These are phyloP conservation scores for Aurelia aurita complex sp. Pacific DNA, from an alignment of 30 jellyfish, hydroid and myxozoan species.

Conservation along the genomic window DNA sequence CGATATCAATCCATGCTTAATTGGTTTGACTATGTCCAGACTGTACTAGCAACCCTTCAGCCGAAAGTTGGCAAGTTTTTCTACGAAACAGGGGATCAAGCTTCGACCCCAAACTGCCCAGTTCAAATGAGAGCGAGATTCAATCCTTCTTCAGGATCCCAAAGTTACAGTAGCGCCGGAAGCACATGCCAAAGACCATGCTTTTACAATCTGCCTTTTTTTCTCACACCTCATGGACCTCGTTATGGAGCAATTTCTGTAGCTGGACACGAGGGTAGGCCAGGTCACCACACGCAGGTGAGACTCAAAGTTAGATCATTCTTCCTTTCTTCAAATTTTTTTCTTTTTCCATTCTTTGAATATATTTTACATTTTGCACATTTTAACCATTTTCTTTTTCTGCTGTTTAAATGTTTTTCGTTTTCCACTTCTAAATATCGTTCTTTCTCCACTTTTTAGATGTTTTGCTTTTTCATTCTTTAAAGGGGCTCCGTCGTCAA, in stretches of 20 bases:
- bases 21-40: slow-evolving; percentile 84
- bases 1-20: slow-evolving; percentile 85
- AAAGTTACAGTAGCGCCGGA: slow-evolving; percentile 88
- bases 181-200: slow-evolving; percentile 73
- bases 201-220: slow-evolving; percentile 82
- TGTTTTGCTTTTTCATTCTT: too few species aligned
- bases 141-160: slow-evolving; percentile 98
- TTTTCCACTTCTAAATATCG: too few species aligned
- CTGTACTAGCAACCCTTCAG: slow-evolving; percentile 63
- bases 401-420: too few species aligned
- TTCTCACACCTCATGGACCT: slow-evolving; percentile 89
- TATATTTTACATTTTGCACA: too few species aligned
- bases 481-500: too few species aligned
- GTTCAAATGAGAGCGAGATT: slow-evolving; percentile 85
- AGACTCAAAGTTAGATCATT: neutral
- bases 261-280: slow-evolving; percentile 97
- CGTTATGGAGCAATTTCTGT: slow-evolving; percentile 78
- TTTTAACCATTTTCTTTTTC: too few species aligned
- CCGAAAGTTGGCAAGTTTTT: slow-evolving; percentile 77
- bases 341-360: too few species aligned
- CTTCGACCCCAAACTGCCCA: slow-evolving; percentile 96
- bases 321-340: too few species aligned
- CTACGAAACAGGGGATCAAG: slow-evolving; percentile 63
- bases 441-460: too few species aligned
- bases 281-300: slow-evolving; percentile 99